A percentile compares a stretch with the other conserved stretches of the same genome.
Evolutionary conservation across 2,797 vertebrate genomes (phyloP).

Genomic region (Anas bernieri): DNA sequence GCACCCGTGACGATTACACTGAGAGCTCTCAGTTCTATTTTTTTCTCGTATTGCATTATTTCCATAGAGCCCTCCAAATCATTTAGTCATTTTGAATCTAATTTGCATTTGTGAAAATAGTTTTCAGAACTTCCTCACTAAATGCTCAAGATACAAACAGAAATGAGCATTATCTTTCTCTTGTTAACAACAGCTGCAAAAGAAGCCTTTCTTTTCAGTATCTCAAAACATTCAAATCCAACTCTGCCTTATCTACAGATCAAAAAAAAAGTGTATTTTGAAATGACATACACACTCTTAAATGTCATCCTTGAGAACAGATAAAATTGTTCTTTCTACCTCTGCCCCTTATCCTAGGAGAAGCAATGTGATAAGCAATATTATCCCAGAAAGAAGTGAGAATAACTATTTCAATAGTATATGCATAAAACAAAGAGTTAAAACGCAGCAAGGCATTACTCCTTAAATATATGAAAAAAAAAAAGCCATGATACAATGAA

Average conservation of each 20-base stretch:
- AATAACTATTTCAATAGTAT: background rate
- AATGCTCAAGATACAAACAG: background rate
- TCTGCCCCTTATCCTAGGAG: background rate
- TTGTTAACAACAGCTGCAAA: background rate
- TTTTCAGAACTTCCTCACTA: constrained; percentile 27
- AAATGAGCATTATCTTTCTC: constrained; percentile 6
- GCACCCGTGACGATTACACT: background rate
- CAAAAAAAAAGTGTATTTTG: background rate
- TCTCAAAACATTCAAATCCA: background rate
- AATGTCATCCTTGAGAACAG: background rate
- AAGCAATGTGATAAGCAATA: background rate
- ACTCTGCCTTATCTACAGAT: background rate
- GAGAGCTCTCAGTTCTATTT: background rate
- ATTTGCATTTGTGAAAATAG: background rate
- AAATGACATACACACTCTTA: background rate
- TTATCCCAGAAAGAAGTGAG: background rate
- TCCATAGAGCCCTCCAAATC: background rate
- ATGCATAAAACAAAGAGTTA: background rate
- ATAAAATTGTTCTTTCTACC: background rate
- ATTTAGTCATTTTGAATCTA: background rate
- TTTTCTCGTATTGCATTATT: background rate
- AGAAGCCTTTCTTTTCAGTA: background rate
- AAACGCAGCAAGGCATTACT: background rate
- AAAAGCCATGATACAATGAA: background rate
- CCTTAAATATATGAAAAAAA: background rate